Base-by-base conservation (phyloP, 1,140 invertebrate species). In the Gryllus bimaculatus region DNA sequence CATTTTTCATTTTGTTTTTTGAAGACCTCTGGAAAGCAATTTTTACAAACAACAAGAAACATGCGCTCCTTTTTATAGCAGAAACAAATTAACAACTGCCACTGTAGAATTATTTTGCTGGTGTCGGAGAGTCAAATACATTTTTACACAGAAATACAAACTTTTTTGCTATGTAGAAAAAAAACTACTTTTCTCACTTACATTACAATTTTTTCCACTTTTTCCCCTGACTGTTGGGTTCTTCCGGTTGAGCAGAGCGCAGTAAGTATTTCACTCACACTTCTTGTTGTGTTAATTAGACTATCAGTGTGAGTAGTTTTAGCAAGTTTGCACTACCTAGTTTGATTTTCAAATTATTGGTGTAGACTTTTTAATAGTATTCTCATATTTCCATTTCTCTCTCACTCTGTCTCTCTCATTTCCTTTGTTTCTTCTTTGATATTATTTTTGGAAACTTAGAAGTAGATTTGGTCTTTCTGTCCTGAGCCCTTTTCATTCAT, bases 251-350 rank as follows among this genome's bases (percentile, higher is more conserved):
- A 66, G 74, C 81, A 12, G 79, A 79, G 77, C 82, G 80, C 80
- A 82, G 82, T 82, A 81, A 82, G 82, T 82, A 82, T 80, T 75
- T 47, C 76, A 77, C 79, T 77, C 76, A 79, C 76, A 79, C 79
- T 84, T 83, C 83, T 81, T 83, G 83, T 85, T 86, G 86, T 87
- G 79, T 79, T 74, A 47, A 81, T 47, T 80, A 76, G 75, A 49
- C 47, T 76, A 21, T 47, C 79, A 48, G 75, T 66, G 15, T 80
- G 49, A 77, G 54, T 78, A 76, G 66, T 15, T 74, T 74, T 78
- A 78, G 78, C 18, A 75, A 21, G 47, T n/a, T 66, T 66, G 54
- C 54, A 66, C 54, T 66, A 13, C 54, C 10, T 66, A 66, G 54
- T 13, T 18, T 66, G 54, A 66, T 66, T 66, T 66, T 66, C 54